Evolutionary conservation across 1,140 invertebrate genomes (phyloP).

Genomic region (Spodoptera litura): DNA sequence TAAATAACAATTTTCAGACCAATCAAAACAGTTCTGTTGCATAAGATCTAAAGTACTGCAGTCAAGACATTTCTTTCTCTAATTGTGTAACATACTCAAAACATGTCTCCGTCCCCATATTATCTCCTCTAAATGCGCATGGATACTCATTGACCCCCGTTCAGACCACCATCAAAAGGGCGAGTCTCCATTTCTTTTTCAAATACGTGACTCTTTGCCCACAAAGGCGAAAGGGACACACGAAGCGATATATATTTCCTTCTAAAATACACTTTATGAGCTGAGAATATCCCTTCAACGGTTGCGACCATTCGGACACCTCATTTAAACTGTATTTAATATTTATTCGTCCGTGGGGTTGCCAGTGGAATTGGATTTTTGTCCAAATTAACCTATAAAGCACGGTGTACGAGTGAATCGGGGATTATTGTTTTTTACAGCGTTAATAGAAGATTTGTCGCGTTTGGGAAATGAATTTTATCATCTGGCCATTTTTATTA

Average conservation of each 20-base stretch:
- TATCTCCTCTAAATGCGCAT: neutral
- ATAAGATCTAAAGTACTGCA: too few species aligned
- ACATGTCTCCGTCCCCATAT: too few species aligned
- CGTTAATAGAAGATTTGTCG: constrained; percentile 9
- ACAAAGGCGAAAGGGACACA: constrained; percentile 15
- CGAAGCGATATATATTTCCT: constrained; percentile 12
- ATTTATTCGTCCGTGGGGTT: constrained; percentile 36
- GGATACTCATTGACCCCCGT: neutral
- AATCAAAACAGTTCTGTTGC: too few species aligned
- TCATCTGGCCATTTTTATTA: neutral
- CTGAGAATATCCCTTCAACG: constrained; percentile 16
- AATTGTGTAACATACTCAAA: too few species aligned
- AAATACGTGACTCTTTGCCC: constrained; percentile 11
- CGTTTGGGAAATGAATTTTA: neutral
- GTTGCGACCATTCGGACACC: constrained; percentile 8
- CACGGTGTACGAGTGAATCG: constrained; percentile 29
- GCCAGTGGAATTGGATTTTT: constrained; percentile 44
- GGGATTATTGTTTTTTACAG: constrained; percentile 43
- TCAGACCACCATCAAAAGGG: constrained; percentile 10
- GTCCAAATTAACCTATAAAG: constrained; percentile 41
- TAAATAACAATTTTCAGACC: too few species aligned
- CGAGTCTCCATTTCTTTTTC: constrained; percentile 20
- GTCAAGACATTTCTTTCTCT: too few species aligned
- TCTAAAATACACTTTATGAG: constrained; percentile 14
- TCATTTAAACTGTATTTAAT: constrained; percentile 46